These are phyloP conservation scores for Heliocidaris erythrogramma DNA, from an alignment of 35 echinoderm and acorn worm genomes.

Conservation along the genomic window DNA sequence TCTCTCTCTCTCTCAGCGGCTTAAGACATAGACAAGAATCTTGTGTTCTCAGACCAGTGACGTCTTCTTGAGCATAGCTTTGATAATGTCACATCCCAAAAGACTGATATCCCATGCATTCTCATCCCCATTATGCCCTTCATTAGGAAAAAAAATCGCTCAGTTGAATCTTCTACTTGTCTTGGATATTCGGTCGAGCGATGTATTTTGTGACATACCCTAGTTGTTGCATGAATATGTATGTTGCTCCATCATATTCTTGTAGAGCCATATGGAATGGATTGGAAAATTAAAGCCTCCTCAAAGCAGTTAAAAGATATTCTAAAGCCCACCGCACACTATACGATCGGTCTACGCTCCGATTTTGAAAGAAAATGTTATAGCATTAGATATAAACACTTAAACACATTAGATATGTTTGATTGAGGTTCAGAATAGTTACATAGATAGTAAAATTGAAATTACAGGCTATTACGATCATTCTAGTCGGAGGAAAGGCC, in stretches of 20 bases:
- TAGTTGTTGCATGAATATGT: neutral
- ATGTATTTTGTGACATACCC: neutral
- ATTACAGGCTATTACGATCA: too few relatives aligned
- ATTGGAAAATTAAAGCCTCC: neutral
- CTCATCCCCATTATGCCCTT: neutral
- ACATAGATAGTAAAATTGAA: too few relatives aligned
- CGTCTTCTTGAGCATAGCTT: neutral
- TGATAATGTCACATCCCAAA: constrained; percentile 2
- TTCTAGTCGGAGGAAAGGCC: too few relatives aligned
- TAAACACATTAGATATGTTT: too few relatives aligned
- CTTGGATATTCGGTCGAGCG: neutral
- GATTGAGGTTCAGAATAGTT: too few relatives aligned
- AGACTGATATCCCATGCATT: neutral
- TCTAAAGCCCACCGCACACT: neutral
- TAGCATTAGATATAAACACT: too few relatives aligned
- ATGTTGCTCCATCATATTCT: neutral
- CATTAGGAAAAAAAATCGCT: neutral
- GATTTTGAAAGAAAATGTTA: too few relatives aligned
- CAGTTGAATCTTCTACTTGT: neutral
- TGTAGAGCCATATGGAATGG: neutral
- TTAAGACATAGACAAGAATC: neutral
- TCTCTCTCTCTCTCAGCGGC: neutral
- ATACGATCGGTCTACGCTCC: too few relatives aligned
- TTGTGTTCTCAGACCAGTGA: neutral
- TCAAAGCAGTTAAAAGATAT: neutral